Conservation (phyloP, 2,888 invertebrate species). For the Reticulitermes lucifugus region DNA sequence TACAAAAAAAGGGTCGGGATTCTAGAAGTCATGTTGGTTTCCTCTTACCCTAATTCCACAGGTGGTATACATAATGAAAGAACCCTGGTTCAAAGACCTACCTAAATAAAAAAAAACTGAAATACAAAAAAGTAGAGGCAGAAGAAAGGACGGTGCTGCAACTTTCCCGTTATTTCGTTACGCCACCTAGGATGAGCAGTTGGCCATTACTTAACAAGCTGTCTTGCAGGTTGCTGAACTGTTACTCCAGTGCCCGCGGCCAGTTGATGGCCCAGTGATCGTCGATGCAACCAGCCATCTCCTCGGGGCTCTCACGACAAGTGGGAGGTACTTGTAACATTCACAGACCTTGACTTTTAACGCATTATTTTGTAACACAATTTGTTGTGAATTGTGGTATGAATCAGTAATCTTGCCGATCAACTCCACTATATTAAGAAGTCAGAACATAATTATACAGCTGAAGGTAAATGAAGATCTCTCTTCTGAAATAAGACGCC, state of each 20-base stretch:
- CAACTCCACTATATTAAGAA: not conserved
- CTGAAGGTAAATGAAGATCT: too few species aligned
- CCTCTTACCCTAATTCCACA: constrained; percentile 21
- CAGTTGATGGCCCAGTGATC: constrained; percentile 6
- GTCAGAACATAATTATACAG: too few species aligned
- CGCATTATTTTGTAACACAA: not conserved
- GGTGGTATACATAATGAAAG: constrained; percentile 20
- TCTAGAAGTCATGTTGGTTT: not conserved
- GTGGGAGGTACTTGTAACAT: not conserved
- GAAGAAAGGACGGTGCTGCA: not conserved
- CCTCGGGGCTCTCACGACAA: not conserved
- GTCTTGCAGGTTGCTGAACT: constrained; percentile 15
- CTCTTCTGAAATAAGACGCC: too few species aligned
- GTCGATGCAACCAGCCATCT: not conserved
- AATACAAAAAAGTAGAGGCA: not conserved
- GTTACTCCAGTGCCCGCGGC: constrained; percentile 2
- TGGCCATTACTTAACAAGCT: constrained; percentile 5
- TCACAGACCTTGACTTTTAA: constrained; percentile 1
- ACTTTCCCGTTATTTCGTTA: not conserved
- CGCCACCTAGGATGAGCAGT: not conserved
- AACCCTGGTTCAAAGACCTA: constrained; percentile 7
- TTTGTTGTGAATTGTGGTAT: not conserved
- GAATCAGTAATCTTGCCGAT: too few species aligned
- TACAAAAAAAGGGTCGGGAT: not conserved
- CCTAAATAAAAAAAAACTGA: not conserved